Evolutionary conservation across 1,140 invertebrate genomes (phyloP), one percentile per base, ranked within the genome.

Genomic region (Oryctes rhinoceros): DNA sequence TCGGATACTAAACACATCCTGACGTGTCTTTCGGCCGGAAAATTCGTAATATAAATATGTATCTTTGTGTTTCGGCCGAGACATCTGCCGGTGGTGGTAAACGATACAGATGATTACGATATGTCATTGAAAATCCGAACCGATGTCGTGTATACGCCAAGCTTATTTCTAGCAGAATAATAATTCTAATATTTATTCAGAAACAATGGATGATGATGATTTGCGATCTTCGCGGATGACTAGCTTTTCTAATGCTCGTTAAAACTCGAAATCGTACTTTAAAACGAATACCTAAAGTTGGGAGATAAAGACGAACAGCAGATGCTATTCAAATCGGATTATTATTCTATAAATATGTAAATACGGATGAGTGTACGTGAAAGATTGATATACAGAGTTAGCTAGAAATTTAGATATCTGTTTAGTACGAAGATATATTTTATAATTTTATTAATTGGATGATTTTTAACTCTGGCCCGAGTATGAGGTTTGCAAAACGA

Each of bases 11-110:
- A 71, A 71, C 15, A 20, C 20, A 71, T 71, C 7, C 65, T 71
- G 65, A 71, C 65, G 65, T 71, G 65, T 71, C 18, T 71, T 37
- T 71, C 65, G 65, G 65, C 65, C 65, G 65, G 18, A 71, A 71
- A 71, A 71, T 71, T 71, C 20, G 65, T 71, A 71, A 71, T 71
- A 71, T 71, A 71, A 71, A 71, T 71, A 71, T 71, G 65, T 30
- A 71, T 71, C 65, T 71, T 71, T 71, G 24, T 71, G 24, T 37
- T 71, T 35, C 20, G 65, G 5, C 20, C 24, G 20, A 37, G 65
- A 71, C 65, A 71, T 35, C 65, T 71, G 65, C 65, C 65, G 11
- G n/a, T 18, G 53, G 53, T 59, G 1, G 65, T 71, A 71, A 71
- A 71, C 65, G 65, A 71, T 71, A 71, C 65, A 15, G 65, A 71